These are phyloP conservation scores for Fringilla coelebs DNA, from an alignment of 2,797 vertebrate species.

Conservation along the genomic window DNA sequence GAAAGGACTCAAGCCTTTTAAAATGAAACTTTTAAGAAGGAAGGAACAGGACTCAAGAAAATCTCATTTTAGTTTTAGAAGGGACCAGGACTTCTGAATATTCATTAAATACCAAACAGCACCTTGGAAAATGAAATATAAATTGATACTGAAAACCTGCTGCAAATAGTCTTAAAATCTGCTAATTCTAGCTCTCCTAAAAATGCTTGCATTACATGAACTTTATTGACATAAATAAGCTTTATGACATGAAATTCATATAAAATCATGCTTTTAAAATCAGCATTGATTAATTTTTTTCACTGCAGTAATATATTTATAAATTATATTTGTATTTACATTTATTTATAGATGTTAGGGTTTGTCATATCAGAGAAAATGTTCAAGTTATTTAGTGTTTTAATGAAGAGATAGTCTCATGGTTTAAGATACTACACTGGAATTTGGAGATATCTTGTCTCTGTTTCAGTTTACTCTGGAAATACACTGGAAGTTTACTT, in stretches of 20 bases:
- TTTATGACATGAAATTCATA: background rate
- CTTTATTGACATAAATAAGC: background rate
- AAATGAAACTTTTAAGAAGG: slow-evolving; percentile 32
- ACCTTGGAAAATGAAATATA: background rate
- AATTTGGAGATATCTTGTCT: background rate
- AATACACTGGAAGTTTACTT: background rate
- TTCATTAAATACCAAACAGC: background rate
- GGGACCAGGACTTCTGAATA: background rate
- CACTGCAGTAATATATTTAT: background rate
- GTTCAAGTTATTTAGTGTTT: background rate
- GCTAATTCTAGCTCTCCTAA: background rate
- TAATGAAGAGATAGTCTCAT: background rate
- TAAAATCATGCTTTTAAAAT: background rate
- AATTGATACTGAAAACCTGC: background rate
- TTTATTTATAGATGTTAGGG: background rate
- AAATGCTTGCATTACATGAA: background rate
- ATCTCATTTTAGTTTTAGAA: slow-evolving; percentile 18
- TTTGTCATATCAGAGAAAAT: background rate
- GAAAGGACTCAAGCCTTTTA: slow-evolving; percentile 22
- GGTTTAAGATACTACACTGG: background rate
- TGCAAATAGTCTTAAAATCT: background rate
- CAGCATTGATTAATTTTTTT: background rate
- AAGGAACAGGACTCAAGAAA: background rate
- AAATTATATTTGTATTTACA: background rate
- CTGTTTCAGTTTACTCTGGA: background rate